phyloP scores from a whole-genome alignment of 2,888 invertebrate species.

The Torymus tubicola region DNA sequence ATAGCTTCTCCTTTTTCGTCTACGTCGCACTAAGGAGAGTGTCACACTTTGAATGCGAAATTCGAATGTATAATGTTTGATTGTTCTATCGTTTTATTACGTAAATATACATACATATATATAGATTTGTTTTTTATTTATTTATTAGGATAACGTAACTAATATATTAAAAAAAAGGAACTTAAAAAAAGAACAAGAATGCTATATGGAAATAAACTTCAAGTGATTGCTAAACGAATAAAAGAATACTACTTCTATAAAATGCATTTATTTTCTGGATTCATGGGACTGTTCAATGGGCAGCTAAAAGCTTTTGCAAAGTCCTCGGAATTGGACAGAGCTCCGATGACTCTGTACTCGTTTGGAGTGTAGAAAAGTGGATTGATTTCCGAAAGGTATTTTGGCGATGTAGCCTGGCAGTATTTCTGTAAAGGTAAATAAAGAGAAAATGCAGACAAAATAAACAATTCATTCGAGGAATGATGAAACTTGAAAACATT shows the following conservation, averaged over 20 bases:
- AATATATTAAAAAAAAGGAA: no score
- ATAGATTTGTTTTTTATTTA: no score
- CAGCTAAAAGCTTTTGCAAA: slow-evolving; percentile 81
- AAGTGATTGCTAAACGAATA: no score
- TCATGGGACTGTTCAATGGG: slow-evolving; percentile 80
- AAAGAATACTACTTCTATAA: slow-evolving; percentile 69
- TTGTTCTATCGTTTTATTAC: no score
- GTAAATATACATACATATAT: no score
- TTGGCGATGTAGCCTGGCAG: neutral
- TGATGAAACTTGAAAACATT: no score
- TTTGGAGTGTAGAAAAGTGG: slow-evolving; percentile 9
- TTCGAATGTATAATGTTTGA: neutral
- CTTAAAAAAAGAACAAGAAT: no score
- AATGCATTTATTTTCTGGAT: slow-evolving; percentile 81
- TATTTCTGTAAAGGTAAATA: slow-evolving; percentile 10
- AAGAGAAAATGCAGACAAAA: no score
- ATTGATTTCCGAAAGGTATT: slow-evolving; percentile 17
- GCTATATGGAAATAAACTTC: no score
- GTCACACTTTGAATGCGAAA: neutral
- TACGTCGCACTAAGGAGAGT: neutral
- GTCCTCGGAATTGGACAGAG: slow-evolving; percentile 75
- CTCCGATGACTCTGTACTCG: slow-evolving; percentile 79
- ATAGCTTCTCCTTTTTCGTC: slow-evolving; percentile 23
- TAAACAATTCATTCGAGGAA: no score
- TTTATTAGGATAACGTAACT: no score